Evolutionary conservation across 2,888 invertebrate genomes (phyloP).

Genomic region (Synanthedon myopaeformis): DNA sequence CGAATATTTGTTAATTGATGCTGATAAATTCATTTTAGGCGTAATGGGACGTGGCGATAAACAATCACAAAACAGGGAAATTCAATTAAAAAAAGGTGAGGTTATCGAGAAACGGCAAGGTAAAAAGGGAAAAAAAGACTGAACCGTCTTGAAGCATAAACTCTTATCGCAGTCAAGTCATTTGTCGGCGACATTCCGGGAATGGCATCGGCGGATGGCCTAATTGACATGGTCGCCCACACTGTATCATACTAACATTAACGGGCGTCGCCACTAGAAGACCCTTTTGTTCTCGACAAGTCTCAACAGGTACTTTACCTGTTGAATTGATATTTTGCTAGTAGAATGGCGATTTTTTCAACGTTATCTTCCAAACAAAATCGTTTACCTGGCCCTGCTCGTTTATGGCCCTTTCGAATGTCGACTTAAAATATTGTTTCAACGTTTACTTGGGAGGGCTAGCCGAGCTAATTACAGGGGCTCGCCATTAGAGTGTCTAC

Average conservation of each 20-base stretch:
- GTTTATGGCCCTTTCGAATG: slow-evolving; percentile 17
- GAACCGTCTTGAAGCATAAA: slow-evolving; percentile 36
- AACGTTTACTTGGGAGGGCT: slow-evolving; percentile 12
- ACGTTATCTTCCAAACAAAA: slow-evolving; percentile 19
- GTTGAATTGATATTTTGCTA: slow-evolving; percentile 39
- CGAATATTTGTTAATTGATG: slow-evolving; percentile 35
- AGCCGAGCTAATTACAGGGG: slow-evolving; percentile 36
- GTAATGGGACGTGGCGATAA: slow-evolving; percentile 58
- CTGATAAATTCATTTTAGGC: slow-evolving; percentile 36
- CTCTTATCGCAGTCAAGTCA: slow-evolving; percentile 54
- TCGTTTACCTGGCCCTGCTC: slow-evolving; percentile 32
- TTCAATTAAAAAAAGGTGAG: slow-evolving; percentile 59
- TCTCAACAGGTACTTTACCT: slow-evolving; percentile 57
- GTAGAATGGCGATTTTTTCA: slow-evolving; percentile 30
- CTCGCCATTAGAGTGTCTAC: slow-evolving; percentile 38
- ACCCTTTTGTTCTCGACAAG: slow-evolving; percentile 57
- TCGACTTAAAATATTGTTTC: slow-evolving; percentile 39
- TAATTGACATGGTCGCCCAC: slow-evolving; percentile 69
- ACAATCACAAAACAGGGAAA: slow-evolving; percentile 51
- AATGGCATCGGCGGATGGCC: slow-evolving; percentile 66
- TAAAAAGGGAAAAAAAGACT: slow-evolving; percentile 44
- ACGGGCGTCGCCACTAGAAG: slow-evolving; percentile 51
- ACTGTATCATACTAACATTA: slow-evolving; percentile 59
- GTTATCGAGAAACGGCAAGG: slow-evolving; percentile 50
- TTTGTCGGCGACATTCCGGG: slow-evolving; percentile 66